Percentiles rank a stretch among this genome's conserved stretches.
These are phyloP conservation scores for Bombus balteatus DNA, from an alignment of 1,140 invertebrate species.

Conservation along the genomic window DNA sequence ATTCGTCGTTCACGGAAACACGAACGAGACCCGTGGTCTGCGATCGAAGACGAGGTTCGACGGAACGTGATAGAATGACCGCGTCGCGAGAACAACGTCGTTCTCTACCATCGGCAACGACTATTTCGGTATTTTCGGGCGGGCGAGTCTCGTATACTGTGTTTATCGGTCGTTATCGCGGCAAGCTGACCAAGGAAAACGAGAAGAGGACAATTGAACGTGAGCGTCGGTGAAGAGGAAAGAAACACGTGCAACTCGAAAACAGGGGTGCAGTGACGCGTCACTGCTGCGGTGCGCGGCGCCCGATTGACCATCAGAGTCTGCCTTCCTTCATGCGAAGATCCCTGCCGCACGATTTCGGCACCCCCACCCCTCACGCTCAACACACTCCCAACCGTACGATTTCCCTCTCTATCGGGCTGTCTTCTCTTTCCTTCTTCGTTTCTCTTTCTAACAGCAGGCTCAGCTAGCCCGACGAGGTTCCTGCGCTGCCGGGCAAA, in stretches of 20 bases:
- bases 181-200: slow-evolving; percentile 64
- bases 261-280: slow-evolving; percentile 80
- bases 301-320: slow-evolving; percentile 82
- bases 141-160: slow-evolving; percentile 39
- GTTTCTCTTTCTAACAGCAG: not conserved
- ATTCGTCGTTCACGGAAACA: not conserved
- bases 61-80: slow-evolving; percentile 17
- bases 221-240: slow-evolving; percentile 69
- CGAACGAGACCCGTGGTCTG: not conserved
- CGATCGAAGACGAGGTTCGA: not conserved
- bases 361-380: slow-evolving; percentile 64
- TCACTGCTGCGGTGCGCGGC: slow-evolving; percentile 81
- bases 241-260: slow-evolving; percentile 78
- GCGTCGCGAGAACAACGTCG: not conserved
- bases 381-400: slow-evolving; percentile 10
- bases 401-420: slow-evolving; percentile 29
- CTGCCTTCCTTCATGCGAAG: slow-evolving; percentile 79
- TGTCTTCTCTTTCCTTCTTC: slow-evolving; percentile 41
- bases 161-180: slow-evolving; percentile 65
- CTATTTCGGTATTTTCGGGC: slow-evolving; percentile 7
- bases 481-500: slow-evolving; percentile 62
- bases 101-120: not conserved
- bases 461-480: slow-evolving; percentile 38
- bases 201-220: slow-evolving; percentile 50
- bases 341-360: slow-evolving; percentile 76